Base-by-base conservation (phyloP, 2,797 vertebrate species). In the Gymnoscopelus braueri region DNA sequence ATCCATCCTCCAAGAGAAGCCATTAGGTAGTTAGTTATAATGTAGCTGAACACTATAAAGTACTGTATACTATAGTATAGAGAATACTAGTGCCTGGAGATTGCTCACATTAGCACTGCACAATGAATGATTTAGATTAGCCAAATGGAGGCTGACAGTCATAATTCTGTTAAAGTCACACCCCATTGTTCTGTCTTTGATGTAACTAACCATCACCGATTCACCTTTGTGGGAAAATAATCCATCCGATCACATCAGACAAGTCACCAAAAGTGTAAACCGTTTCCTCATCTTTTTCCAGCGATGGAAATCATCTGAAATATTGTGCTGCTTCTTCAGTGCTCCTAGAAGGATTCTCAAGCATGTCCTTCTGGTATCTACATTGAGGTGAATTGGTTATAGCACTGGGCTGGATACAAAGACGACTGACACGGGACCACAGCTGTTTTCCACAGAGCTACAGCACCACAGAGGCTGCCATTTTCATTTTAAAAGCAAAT, bases 371-470 rank as follows among this genome's bases (percentile, higher is more conserved):
- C 72, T 84, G 80, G 79, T 72, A 69, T 80, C 74, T 79, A 59
- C 71, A 76, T 72, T 63, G 57, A 77, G 24, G 57, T 44, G 11
- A 11, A 15, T 23, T 59, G 50, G 69, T 81, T 72, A 74, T 13
- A 74, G 77, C 77, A 69, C 77, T 69, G 79, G 75, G 81, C 73
- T 19, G 51, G 60, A 80, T 54, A 78, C 78, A 77, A 78, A 82
- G 58, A 54, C 74, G 86, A 84, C 79, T 74, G 70, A 84, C 67
- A 24, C 59, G 61, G 65, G 44, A 76, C 72, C 58, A 58, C 80
- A 81, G 72, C 75, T 71, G 74, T 82, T 90, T 84, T 84, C 76
- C 80, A 77, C 59, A 69, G 62, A 29, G 57, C 44, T 64, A 76
- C 5, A 47, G 63, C 50, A 9, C 67, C 35, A 39, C 75, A 73